A percentile compares a stretch with the other conserved stretches of the same genome.
phyloP scores from a whole-genome alignment of 2,888 invertebrate species.

The Hydraecia micacea region DNA sequence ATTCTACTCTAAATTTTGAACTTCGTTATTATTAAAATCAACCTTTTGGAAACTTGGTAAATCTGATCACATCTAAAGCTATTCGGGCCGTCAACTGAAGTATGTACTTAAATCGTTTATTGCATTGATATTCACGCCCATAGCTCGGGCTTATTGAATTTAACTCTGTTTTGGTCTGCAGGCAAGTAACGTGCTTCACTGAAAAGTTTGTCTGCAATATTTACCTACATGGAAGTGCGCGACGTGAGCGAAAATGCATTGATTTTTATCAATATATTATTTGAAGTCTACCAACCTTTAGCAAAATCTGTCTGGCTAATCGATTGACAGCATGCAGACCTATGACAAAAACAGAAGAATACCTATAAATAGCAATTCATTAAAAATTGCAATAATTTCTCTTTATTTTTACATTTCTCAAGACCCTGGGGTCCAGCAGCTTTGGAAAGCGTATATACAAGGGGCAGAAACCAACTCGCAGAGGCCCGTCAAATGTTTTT shows the following conservation, averaged over 20 bases:
- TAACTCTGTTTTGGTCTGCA: background rate
- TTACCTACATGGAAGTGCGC: conserved; percentile 7
- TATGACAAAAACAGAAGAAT: background rate
- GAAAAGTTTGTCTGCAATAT: conserved; percentile 2
- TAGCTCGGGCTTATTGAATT: conserved; percentile 14
- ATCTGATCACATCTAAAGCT: conserved; percentile 9
- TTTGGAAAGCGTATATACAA: too few relatives aligned
- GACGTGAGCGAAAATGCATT: background rate
- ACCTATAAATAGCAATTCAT: too few relatives aligned
- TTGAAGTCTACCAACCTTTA: background rate
- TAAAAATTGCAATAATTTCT: background rate
- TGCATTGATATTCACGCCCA: conserved; percentile 16
- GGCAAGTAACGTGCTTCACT: conserved; percentile 4
- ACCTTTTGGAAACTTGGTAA: background rate
- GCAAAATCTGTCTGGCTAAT: background rate
- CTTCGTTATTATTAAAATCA: background rate
- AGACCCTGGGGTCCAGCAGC: too few relatives aligned
- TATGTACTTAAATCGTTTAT: conserved; percentile 15
- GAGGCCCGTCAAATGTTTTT: background rate
- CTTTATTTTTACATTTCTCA: background rate
- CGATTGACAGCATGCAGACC: background rate
- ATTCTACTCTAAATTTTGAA: background rate
- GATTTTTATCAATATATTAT: background rate
- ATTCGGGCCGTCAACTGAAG: background rate
- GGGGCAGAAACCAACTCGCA: background rate